These are phyloP conservation scores for Sternotherus odoratus DNA, from an alignment of 2,797 vertebrate genomes.

Conservation along the genomic window DNA sequence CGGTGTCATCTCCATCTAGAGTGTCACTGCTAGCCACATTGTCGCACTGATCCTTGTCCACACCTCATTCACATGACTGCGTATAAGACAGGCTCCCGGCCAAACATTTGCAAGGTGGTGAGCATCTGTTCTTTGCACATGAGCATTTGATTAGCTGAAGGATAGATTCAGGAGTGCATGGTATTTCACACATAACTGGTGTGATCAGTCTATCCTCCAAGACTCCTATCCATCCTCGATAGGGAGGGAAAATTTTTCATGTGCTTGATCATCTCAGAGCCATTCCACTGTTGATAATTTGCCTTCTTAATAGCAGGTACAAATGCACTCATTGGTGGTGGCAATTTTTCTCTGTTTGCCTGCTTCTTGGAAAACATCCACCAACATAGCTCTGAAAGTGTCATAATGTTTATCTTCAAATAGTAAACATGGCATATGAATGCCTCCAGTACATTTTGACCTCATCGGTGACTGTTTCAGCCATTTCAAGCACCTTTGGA, in stretches of 20 bases:
- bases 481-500: not conserved
- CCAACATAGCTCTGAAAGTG: not conserved
- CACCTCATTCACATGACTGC: not conserved
- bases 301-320: not conserved
- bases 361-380: not conserved
- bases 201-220: not conserved
- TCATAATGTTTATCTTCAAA: not conserved
- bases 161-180: not conserved
- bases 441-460: not conserved
- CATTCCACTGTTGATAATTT: not conserved
- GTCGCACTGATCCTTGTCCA: not conserved
- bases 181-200: not conserved
- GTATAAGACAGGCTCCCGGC: not conserved
- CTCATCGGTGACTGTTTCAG: not conserved
- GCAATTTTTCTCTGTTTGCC: not conserved
- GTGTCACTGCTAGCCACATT: not conserved
- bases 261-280: not conserved
- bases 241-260: not conserved
- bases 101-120: not conserved
- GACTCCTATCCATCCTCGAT: not conserved
- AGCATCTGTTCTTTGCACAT: not conserved
- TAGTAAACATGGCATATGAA: not conserved
- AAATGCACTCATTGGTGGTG: not conserved
- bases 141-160: not conserved
- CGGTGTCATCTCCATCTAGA: not conserved